These are phyloP conservation scores for Poecilia wingei DNA, from an alignment of 2,797 vertebrate species.

Conservation along the genomic window DNA sequence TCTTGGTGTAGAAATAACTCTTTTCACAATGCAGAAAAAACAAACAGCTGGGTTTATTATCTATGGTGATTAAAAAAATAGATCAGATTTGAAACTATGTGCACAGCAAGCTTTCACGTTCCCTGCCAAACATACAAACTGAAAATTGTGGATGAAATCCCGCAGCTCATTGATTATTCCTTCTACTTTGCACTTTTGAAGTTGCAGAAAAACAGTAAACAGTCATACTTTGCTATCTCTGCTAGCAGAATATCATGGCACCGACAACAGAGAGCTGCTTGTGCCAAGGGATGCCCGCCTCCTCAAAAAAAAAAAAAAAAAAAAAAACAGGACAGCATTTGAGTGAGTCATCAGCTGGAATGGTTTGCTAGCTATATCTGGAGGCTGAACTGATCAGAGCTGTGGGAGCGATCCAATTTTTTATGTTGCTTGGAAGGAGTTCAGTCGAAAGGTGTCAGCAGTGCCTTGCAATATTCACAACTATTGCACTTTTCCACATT, in stretches of 20 bases:
- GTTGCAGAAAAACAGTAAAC: not conserved
- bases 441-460: not conserved
- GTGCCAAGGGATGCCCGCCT: not conserved
- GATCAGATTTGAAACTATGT: not conserved
- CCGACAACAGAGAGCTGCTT: not conserved
- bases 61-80: not conserved
- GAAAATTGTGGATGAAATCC: not conserved
- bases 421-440: constrained; percentile 2
- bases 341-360: not conserved
- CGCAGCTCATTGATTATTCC: not conserved
- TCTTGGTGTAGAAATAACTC: not conserved
- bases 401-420: not conserved
- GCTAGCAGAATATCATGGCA: not conserved
- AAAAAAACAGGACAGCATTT: not conserved
- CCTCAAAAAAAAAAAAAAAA: not conserved
- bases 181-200: not conserved
- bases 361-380: not conserved
- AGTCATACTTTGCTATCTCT: not conserved
- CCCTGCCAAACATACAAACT: not conserved
- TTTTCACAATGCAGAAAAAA: not conserved
- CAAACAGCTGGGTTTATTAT: not conserved
- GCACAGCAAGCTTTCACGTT: not conserved
- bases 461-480: not conserved
- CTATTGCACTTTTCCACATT: not conserved
- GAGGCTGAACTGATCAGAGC: not conserved